Conservation (phyloP, 2,797 vertebrate genomes). For the Chiroxiphia lanceolata region DNA sequence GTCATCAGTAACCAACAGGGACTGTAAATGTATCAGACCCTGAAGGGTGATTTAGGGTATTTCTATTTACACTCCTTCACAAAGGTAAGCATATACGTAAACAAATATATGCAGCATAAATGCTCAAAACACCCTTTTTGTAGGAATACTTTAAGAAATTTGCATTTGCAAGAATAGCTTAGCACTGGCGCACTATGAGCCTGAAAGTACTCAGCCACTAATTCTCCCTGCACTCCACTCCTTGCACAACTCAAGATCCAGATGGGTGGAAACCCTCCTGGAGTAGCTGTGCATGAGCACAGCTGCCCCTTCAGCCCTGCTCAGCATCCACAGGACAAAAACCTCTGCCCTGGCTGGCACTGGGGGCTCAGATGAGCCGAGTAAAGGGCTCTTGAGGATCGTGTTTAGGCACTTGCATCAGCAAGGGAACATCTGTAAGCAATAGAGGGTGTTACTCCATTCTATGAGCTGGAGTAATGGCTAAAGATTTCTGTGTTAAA, state of each 20-base stretch:
- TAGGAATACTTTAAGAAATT: background rate
- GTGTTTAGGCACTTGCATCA: background rate
- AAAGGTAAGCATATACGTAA: background rate
- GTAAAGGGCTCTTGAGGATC: background rate
- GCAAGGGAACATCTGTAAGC: background rate
- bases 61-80: background rate
- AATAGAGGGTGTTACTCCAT: background rate
- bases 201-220: background rate
- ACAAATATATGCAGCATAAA: background rate
- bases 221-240: background rate
- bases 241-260: background rate
- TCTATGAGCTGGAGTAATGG: background rate
- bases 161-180: background rate
- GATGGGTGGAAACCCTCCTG: background rate
- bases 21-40: background rate
- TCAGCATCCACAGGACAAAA: background rate
- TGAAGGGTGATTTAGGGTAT: background rate
- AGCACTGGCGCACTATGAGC: background rate
- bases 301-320: background rate
- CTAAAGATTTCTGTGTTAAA: background rate
- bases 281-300: background rate
- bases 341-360: background rate
- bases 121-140: background rate
- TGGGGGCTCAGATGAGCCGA: background rate
- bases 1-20: background rate